A percentile compares a stretch with the other conserved stretches of the same genome.
These are phyloP conservation scores for Tichodroma muraria DNA, from an alignment of 2,113 vertebrate genomes.

Conservation along the genomic window DNA sequence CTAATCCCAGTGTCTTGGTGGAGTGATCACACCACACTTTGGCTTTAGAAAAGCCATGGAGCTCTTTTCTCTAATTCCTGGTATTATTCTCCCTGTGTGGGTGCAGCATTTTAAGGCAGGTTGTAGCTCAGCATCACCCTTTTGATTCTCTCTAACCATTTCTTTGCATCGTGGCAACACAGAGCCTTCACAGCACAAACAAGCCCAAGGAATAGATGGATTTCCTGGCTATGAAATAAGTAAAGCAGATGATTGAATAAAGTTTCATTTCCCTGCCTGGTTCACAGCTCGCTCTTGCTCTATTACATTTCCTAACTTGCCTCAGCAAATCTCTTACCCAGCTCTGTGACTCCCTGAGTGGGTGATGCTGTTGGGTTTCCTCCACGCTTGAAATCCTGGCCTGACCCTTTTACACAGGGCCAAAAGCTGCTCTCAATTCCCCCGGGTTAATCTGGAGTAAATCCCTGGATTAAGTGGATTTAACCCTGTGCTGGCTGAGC, in stretches of 20 bases:
- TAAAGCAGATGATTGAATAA: neutral
- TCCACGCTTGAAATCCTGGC: neutral
- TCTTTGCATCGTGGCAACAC: neutral
- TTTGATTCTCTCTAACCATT: neutral
- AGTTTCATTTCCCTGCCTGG: neutral
- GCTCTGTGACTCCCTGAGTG: fast-evolving
- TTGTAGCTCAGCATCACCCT: neutral
- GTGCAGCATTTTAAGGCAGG: neutral
- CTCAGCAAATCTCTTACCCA: neutral
- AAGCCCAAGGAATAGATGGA: neutral
- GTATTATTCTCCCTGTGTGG: neutral
- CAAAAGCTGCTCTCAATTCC: neutral
- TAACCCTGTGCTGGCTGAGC: neutral
- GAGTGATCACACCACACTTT: neutral
- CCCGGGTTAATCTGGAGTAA: neutral
- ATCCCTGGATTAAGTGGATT: neutral
- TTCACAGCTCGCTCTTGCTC: neutral
- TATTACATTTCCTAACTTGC: neutral
- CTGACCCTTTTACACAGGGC: neutral
- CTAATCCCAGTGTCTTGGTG: neutral
- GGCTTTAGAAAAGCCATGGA: neutral
- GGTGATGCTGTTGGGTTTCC: neutral
- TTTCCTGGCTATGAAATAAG: neutral
- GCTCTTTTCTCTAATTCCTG: neutral
- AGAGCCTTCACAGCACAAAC: neutral